A percentile compares a stretch with the other conserved stretches of the same genome.
Evolutionary conservation across 2,888 invertebrate genomes (phyloP).

Genomic region (Coenonympha glycerion): DNA sequence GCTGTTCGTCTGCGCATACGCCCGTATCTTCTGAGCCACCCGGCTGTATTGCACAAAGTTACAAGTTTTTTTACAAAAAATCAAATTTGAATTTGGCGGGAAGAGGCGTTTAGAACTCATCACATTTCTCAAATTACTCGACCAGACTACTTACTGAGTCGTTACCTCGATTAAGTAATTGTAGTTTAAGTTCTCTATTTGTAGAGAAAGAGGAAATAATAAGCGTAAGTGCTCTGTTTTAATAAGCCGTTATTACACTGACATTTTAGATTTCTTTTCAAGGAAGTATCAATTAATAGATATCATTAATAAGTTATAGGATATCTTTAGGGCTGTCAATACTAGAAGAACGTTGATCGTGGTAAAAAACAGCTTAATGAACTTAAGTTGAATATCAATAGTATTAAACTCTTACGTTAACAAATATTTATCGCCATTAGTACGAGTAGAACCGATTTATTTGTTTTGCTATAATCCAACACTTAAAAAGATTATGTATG

Average conservation of each 20-base stretch:
- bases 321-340: background rate
- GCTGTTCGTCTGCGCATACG: no score
- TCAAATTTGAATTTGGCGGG: background rate
- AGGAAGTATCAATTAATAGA: constrained; percentile 4
- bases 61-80: background rate
- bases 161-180: constrained; percentile 13
- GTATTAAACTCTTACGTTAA: no score
- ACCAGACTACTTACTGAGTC: background rate
- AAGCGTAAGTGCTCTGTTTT: constrained; percentile 2
- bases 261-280: constrained; percentile 1
- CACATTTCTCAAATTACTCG: constrained; percentile 1
- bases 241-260: background rate
- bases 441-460: no score
- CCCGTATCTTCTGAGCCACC: no score
- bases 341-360: background rate
- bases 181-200: background rate
- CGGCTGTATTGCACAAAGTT: no score
- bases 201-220: constrained; percentile 9
- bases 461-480: no score
- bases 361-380: background rate
- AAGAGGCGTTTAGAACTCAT: background rate
- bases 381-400: no score
- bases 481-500: no score
- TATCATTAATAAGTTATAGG: background rate
- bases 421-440: no score